Evolutionary conservation across 2,113 vertebrate species (phyloP).

Genomic region (Cyphotilapia sp.): DNA sequence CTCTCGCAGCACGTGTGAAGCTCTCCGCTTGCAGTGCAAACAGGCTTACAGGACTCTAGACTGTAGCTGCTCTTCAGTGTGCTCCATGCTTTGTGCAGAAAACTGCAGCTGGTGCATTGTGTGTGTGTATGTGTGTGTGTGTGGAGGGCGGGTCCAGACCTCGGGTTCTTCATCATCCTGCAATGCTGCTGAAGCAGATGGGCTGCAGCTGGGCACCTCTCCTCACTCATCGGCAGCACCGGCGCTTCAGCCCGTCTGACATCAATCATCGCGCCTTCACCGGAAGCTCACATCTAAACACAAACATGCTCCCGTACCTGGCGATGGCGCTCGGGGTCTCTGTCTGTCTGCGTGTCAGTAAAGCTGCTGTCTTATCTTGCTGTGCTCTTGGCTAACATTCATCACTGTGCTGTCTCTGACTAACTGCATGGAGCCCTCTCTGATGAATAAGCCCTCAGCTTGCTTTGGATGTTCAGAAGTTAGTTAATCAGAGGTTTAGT

Average conservation of each 20-base stretch:
- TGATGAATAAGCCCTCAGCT: slow-evolving; percentile 5
- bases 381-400: slow-evolving; percentile 33
- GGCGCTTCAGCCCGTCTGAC: slow-evolving; percentile 4
- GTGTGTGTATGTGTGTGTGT: background rate
- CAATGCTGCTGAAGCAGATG: background rate
- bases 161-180: slow-evolving; percentile 7
- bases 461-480: slow-evolving; percentile 11
- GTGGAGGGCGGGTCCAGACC: background rate
- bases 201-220: background rate
- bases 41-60: background rate
- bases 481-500: background rate
- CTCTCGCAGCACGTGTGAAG: background rate
- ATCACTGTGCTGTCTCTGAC: slow-evolving; percentile 19
- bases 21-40: slow-evolving; percentile 35
- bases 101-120: background rate
- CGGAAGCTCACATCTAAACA: background rate
- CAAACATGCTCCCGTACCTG: background rate
- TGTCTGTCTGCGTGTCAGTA: slow-evolving; percentile 5
- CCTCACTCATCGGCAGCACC: slow-evolving; percentile 1
- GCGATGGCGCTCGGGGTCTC: background rate
- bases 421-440: slow-evolving; percentile 45
- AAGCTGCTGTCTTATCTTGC: slow-evolving; percentile 4
- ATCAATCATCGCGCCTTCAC: background rate
- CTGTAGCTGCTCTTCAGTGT: slow-evolving; percentile 23
- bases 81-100: slow-evolving; percentile 27